A percentile compares a stretch with the other conserved stretches of the same genome.
Conservation (phyloP, 35 echinoderm and acorn worm species). For the Patiria miniata region DNA sequence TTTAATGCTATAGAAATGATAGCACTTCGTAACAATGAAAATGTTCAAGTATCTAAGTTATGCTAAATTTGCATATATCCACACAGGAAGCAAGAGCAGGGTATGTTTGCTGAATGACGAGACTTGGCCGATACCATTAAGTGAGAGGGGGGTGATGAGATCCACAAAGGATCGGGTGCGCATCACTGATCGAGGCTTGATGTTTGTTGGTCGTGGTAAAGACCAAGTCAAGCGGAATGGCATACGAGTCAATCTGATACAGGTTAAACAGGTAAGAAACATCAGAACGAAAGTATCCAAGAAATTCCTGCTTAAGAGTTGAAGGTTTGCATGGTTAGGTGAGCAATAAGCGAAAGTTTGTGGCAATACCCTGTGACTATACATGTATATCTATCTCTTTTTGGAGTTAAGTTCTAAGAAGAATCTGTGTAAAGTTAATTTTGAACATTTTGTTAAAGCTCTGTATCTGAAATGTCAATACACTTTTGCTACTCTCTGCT, state of each 20-base stretch:
- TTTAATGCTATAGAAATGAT: too few relatives aligned
- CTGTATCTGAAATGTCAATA: too few relatives aligned
- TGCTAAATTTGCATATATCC: neutral
- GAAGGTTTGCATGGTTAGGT: too few relatives aligned
- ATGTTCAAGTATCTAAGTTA: too few relatives aligned
- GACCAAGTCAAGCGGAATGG: constrained; percentile 94
- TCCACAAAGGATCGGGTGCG: constrained; percentile 76
- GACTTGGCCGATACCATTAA: neutral
- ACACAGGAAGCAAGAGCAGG: constrained; percentile 60
- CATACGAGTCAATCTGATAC: constrained; percentile 65
- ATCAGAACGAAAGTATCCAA: neutral
- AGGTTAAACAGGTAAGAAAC: constrained; percentile 76
- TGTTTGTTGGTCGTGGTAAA: constrained; percentile 76
- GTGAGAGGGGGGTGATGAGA: constrained; percentile 54
- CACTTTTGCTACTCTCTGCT: too few relatives aligned
- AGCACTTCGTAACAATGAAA: too few relatives aligned
- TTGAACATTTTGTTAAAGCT: too few relatives aligned
- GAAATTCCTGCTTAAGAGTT: neutral
- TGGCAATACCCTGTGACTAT: neutral
- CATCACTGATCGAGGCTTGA: constrained; percentile 48
- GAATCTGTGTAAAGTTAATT: too few relatives aligned
- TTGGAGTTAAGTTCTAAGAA: too few relatives aligned
- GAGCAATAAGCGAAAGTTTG: neutral
- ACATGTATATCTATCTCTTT: too few relatives aligned
- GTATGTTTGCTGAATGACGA: constrained; percentile 68